Percentiles rank a stretch among this genome's conserved stretches.
Conservation (phyloP, 2,113 vertebrate genomes). For the Dromiciops gliroides region DNA sequence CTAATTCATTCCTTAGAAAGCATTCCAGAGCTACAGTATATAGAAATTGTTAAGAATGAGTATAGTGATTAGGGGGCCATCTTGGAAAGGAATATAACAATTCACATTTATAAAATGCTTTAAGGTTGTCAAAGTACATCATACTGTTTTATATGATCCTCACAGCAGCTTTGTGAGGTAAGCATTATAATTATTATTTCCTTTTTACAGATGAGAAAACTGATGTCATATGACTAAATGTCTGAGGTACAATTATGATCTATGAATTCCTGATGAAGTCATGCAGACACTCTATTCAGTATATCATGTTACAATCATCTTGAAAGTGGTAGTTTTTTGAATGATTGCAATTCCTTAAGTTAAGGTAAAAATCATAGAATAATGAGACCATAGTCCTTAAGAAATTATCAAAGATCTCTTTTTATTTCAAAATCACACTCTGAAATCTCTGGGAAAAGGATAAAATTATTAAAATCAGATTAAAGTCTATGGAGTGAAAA, state of each 20-base stretch:
- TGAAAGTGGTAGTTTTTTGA: constrained; percentile 12
- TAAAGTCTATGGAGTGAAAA: constrained; percentile 18
- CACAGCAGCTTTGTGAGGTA: neutral
- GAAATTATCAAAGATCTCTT: constrained; percentile 24
- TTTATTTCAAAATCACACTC: neutral
- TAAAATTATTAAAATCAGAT: constrained; percentile 7
- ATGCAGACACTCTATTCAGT: neutral
- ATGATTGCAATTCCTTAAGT: neutral
- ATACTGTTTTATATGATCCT: neutral
- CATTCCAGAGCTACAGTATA: constrained; percentile 6
- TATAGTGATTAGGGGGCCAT: constrained; percentile 37
- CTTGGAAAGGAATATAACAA: neutral
- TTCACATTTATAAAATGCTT: neutral
- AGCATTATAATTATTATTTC: neutral
- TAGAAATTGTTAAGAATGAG: constrained; percentile 17
- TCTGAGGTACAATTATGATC: neutral
- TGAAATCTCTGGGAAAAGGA: neutral
- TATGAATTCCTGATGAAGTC: neutral
- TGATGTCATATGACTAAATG: neutral
- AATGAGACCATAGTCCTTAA: neutral
- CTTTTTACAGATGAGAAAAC: neutral
- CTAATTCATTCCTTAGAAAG: constrained; percentile 62
- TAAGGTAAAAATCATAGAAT: neutral
- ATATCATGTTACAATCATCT: neutral
- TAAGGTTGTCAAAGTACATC: neutral